Evolutionary conservation across 2,888 invertebrate genomes (phyloP).

Genomic region (Sinhomidia bicolor): DNA sequence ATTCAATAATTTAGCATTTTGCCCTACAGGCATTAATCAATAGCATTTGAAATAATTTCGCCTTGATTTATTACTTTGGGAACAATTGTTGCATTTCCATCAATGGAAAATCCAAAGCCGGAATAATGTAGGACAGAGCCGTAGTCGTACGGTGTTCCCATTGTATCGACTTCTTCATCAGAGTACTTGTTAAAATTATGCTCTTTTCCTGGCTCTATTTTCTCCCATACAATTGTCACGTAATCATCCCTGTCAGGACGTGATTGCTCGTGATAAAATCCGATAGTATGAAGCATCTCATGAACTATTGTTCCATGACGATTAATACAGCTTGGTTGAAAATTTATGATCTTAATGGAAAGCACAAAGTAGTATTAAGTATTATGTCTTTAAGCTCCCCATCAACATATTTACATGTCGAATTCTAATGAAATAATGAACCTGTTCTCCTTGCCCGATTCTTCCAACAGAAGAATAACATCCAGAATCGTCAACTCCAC

Average conservation of each 20-base stretch:
- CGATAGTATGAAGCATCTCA: conserved; percentile 82
- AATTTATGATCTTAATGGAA: conserved; percentile 84
- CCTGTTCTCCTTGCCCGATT: conserved; percentile 65
- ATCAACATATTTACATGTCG: background rate
- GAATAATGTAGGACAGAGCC: conserved; percentile 89
- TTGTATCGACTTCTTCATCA: conserved; percentile 86
- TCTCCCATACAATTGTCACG: conserved; percentile 81
- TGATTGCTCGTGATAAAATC: conserved; percentile 82
- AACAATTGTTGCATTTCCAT: conserved; percentile 86
- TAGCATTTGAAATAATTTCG: too few relatives aligned
- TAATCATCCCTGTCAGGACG: conserved; percentile 82
- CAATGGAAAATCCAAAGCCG: conserved; percentile 86
- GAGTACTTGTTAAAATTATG: conserved; percentile 87
- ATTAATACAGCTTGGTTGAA: conserved; percentile 81
- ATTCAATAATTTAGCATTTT: too few relatives aligned
- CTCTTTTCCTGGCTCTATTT: conserved; percentile 82
- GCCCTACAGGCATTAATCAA: too few relatives aligned
- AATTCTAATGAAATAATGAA: background rate
- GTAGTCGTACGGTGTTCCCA: conserved; percentile 87
- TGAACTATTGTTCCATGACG: conserved; percentile 81
- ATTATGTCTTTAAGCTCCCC: too few relatives aligned
- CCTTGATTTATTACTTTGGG: conserved; percentile 82
- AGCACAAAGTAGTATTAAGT: too few relatives aligned
- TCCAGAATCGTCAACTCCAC: conserved; percentile 80
- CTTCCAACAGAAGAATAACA: conserved; percentile 82